Conservation (phyloP, 35 echinoderm and acorn worm genomes). For the Heliocidaris tuberculata region DNA sequence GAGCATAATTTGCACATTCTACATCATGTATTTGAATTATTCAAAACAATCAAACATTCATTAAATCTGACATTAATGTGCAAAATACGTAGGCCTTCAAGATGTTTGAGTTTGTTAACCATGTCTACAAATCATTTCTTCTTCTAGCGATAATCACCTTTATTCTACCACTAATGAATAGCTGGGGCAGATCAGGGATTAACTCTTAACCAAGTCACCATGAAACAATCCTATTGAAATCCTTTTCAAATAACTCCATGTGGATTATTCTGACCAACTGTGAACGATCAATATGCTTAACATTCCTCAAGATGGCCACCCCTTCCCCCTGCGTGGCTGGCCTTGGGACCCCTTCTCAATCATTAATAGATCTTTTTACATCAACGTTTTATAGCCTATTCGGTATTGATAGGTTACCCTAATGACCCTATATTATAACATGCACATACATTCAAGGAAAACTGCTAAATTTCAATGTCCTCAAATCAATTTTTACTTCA, state of each 20-base stretch:
- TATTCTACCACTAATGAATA: background rate
- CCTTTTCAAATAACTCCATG: background rate
- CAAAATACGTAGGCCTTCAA: too few species aligned
- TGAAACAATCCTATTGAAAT: slow-evolving; percentile 17
- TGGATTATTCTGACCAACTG: background rate
- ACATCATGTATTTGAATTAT: too few species aligned
- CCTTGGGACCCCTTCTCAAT: background rate
- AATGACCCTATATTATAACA: background rate
- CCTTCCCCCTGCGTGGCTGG: background rate
- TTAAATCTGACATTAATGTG: background rate
- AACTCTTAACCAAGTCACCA: slow-evolving; percentile 17
- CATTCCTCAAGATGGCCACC: slow-evolving; percentile 28
- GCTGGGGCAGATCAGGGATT: background rate
- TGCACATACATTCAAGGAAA: background rate
- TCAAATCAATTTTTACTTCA: background rate
- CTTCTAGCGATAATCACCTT: background rate
- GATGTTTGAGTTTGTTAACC: background rate
- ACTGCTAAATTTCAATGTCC: background rate
- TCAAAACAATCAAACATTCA: too few species aligned
- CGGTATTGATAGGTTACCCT: background rate
- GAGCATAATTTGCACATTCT: too few species aligned
- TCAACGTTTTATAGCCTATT: background rate
- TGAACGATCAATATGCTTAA: slow-evolving; percentile 45
- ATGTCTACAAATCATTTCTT: background rate
- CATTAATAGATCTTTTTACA: background rate